Conservation (phyloP, 2,888 invertebrate species). For the Catocala sponsa region DNA sequence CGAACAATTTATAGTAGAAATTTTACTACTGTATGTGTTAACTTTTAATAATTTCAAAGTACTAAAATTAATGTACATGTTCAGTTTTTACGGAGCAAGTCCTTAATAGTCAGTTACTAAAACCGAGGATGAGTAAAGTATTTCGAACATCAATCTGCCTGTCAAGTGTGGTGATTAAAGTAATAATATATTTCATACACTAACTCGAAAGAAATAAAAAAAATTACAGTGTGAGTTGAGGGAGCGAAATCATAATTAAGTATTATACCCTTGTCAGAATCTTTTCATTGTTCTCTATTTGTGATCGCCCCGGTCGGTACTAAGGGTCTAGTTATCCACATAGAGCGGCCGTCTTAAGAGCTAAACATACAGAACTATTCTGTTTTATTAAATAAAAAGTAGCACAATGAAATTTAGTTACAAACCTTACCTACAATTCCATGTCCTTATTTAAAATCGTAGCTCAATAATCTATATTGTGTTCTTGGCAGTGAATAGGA, state of each 20-base stretch:
- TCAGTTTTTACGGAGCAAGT: not conserved
- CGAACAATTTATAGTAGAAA: not conserved
- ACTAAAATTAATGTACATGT: not conserved
- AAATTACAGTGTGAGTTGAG: not conserved
- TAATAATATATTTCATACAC: conserved; percentile 5
- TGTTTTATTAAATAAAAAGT: too few relatives aligned
- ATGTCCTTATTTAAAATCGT: too few relatives aligned
- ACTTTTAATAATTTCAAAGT: not conserved
- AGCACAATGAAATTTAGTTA: too few relatives aligned
- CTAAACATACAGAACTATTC: too few relatives aligned
- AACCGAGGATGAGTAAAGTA: not conserved
- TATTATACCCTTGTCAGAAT: not conserved
- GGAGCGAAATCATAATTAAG: not conserved
- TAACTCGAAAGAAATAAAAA: not conserved
- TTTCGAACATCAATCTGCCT: not conserved
- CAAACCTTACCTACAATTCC: too few relatives aligned
- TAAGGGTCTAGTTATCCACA: too few relatives aligned
- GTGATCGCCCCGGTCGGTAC: not conserved
- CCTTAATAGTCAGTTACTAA: not conserved
- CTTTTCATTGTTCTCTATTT: not conserved
- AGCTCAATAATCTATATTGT: too few relatives aligned
- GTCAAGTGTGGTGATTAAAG: conserved; percentile 6
- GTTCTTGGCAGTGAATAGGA: too few relatives aligned
- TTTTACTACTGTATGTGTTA: conserved; percentile 1
- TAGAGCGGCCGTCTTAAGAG: too few relatives aligned